These are phyloP conservation scores for Thyatira batis DNA, from an alignment of 2,888 invertebrate species.

Conservation along the genomic window DNA sequence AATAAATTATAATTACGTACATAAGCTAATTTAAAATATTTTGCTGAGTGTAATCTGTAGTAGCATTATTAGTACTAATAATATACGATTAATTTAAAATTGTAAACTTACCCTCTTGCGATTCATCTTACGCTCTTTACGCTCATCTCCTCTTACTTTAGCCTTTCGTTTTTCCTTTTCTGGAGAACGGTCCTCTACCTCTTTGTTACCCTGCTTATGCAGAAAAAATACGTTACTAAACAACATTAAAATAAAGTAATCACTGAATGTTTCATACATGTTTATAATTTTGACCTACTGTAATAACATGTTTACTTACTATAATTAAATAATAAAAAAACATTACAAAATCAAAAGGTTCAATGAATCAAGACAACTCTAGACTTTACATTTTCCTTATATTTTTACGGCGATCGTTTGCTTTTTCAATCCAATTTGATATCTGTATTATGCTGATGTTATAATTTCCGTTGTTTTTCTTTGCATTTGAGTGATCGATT, in stretches of 20 bases:
- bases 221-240: constrained; percentile 48
- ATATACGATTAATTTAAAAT: background rate
- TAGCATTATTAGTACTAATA: background rate
- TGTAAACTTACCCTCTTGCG: constrained; percentile 86
- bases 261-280: constrained; percentile 12
- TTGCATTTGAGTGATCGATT: too few species aligned
- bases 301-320: background rate
- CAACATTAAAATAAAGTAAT: constrained; percentile 1
- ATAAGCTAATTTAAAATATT: background rate
- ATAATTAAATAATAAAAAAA: background rate
- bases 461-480: background rate
- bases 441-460: background rate
- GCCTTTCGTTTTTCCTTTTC: constrained; percentile 90
- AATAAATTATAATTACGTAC: too few species aligned
- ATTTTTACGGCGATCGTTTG: background rate
- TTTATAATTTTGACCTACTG: background rate
- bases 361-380: constrained; percentile 52
- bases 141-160: constrained; percentile 76
- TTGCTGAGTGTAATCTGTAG: background rate
- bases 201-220: constrained; percentile 80
- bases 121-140: constrained; percentile 91
- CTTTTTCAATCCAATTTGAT: background rate
- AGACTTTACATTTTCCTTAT: constrained; percentile 8
- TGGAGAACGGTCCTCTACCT: constrained; percentile 82
- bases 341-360: constrained; percentile 50